These are phyloP conservation scores for Machimus atricapillus DNA, from an alignment of 2,888 invertebrate species.

Conservation along the genomic window DNA sequence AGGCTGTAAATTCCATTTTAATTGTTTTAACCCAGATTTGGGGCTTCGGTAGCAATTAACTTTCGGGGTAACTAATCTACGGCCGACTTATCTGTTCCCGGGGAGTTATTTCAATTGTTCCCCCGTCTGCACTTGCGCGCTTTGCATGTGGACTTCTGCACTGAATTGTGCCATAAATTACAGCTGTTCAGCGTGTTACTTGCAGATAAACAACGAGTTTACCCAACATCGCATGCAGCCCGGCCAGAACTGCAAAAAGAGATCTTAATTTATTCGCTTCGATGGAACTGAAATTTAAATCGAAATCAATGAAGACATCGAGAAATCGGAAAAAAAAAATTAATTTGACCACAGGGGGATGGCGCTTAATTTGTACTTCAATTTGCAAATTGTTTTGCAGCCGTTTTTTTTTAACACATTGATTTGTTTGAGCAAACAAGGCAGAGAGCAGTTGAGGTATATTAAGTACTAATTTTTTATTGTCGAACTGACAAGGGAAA, in stretches of 20 bases:
- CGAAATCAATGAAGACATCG: neutral
- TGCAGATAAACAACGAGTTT: slow-evolving; percentile 10
- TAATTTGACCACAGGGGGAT: neutral
- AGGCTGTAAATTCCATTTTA: slow-evolving; percentile 25
- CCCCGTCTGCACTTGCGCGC: neutral
- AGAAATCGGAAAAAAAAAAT: neutral
- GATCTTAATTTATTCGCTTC: neutral
- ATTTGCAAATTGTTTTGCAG: neutral
- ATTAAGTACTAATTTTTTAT: too few relatives aligned
- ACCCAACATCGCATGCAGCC: neutral
- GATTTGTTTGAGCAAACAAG: too few relatives aligned
- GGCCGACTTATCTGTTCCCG: slow-evolving; percentile 20
- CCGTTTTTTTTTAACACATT: neutral
- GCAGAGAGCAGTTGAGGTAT: too few relatives aligned
- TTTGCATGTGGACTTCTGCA: neutral
- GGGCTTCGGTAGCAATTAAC: slow-evolving; percentile 22
- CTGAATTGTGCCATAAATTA: neutral
- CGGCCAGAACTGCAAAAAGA: neutral
- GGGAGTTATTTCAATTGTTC: slow-evolving; percentile 9
- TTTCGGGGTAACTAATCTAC: slow-evolving; percentile 24
- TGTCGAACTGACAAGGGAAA: too few relatives aligned
- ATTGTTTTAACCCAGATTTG: slow-evolving; percentile 23
- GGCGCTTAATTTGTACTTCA: neutral
- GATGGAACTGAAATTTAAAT: neutral
- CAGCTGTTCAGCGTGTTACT: neutral